phyloP scores from a whole-genome alignment of 2,888 invertebrate genomes.

The Ceramica pisi region DNA sequence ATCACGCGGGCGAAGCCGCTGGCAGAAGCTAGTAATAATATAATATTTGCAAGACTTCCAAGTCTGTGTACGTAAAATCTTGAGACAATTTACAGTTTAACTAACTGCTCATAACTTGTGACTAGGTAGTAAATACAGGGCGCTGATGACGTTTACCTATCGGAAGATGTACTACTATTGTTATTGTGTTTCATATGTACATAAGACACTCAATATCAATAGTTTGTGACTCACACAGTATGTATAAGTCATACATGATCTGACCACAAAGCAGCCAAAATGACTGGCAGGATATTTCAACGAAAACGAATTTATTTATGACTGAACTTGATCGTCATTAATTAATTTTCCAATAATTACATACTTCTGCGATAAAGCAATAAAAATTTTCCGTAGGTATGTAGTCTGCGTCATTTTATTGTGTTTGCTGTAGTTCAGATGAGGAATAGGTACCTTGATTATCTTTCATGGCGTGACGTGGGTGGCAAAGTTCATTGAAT shows the following conservation, averaged over 20 bases:
- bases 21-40: too few relatives aligned
- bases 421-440: slow-evolving; percentile 3
- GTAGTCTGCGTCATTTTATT: slow-evolving; percentile 11
- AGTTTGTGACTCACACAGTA: slow-evolving; percentile 20
- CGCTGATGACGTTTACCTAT: background rate
- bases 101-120: background rate
- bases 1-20: too few relatives aligned
- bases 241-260: slow-evolving; percentile 4
- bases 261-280: slow-evolving; percentile 18
- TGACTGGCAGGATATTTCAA: slow-evolving; percentile 24
- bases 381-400: slow-evolving; percentile 1
- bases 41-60: background rate
- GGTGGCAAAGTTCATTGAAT: slow-evolving; percentile 11
- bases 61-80: background rate
- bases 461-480: slow-evolving; percentile 8
- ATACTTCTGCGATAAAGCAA: slow-evolving; percentile 5
- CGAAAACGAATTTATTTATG: slow-evolving; percentile 18
- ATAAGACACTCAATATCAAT: slow-evolving; percentile 2
- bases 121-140: background rate
- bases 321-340: slow-evolving; percentile 31
- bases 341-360: slow-evolving; percentile 17
- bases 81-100: background rate
- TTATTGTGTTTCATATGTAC: too few relatives aligned
- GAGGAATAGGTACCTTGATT: slow-evolving; percentile 5
- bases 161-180: too few relatives aligned